Evolutionary conservation across 2,888 invertebrate genomes (phyloP).

Genomic region (Dynastes grantii): DNA sequence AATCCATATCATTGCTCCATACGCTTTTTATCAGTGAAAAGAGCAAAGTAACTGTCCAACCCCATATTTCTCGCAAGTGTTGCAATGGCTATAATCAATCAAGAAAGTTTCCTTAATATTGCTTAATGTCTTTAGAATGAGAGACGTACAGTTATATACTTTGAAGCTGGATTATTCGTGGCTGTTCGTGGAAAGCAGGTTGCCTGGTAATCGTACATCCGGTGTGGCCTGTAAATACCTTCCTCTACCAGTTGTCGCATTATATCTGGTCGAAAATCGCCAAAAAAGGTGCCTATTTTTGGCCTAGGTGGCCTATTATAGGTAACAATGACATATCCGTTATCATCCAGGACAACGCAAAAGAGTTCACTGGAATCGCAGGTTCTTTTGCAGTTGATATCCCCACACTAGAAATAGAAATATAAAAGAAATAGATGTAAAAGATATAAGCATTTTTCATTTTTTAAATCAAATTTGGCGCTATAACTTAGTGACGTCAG

Average conservation of each 20-base stretch:
- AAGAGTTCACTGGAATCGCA: constrained; percentile 81
- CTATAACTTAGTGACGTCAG: too few relatives aligned
- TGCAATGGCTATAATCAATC: constrained; percentile 72
- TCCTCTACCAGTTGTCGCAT: constrained; percentile 85
- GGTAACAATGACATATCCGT: constrained; percentile 88
- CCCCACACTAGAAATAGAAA: constrained; percentile 57
- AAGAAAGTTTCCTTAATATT: background rate
- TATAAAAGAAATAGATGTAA: background rate
- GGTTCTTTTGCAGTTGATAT: constrained; percentile 71
- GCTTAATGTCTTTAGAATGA: background rate
- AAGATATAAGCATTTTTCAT: background rate
- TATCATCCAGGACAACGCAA: constrained; percentile 91
- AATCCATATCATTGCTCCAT: constrained; percentile 71
- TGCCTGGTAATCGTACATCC: constrained; percentile 91
- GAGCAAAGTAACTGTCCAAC: constrained; percentile 75
- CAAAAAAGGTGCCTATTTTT: constrained; percentile 89
- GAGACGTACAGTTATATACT: constrained; percentile 62
- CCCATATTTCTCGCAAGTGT: constrained; percentile 73
- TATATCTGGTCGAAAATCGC: constrained; percentile 81
- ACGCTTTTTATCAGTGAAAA: constrained; percentile 76
- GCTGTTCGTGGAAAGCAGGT: constrained; percentile 85
- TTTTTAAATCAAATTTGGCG: too few relatives aligned
- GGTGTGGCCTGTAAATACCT: constrained; percentile 83
- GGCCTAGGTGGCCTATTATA: constrained; percentile 75
- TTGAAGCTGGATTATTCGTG: constrained; percentile 72